Base-by-base conservation (phyloP, 2,797 vertebrate species). In the Philypnodon macrostomus region DNA sequence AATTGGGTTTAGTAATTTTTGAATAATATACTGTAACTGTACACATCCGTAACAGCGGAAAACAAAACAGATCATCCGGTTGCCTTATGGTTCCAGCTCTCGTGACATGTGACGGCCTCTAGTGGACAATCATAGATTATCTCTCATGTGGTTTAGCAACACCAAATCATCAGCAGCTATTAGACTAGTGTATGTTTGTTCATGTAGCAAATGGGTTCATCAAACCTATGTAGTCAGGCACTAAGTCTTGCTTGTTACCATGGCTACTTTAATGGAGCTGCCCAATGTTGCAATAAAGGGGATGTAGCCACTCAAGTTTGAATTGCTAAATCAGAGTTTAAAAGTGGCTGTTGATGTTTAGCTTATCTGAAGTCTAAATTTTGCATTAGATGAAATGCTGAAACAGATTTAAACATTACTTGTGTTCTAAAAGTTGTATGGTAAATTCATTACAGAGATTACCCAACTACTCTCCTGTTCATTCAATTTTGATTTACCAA, bases 41-140 rank as follows among this genome's bases (percentile, higher is more conserved):
- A 19, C 33, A 19, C 40, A 46, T 70, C 8, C 18, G 50, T 32
- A 47, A 48, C 41, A 53, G 26, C 58, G 51, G 50, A 52, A 65
- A 41, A 18, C 36, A 58, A 58, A 76, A 52, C 59, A 67, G 51
- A 52, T 58, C 19, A 7, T 9, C 24, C 16, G 47, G 53, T 37
- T 38, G 16, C n/a, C 27, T 18, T 4, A 3, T 5, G 7, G 7
- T 8, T 11, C 10, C 60, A n/a, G n/a, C n/a, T 71, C 41, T n/a
- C 26, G 39, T 40, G 57, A 56, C 58, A 51, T 52, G 21, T 14
- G 65, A 74, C 15, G 61, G 67, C 73, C 85, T 85, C 86, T 79
- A 72, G 85, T 77, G 86, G 77, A 17, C 8, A 1, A 4, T 37
- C 26, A 1, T 4, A 30, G 27, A 12, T 10, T 1, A 24, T 15